A percentile compares a stretch with the other conserved stretches of the same genome.
Conservation (phyloP, 2,797 vertebrate species). For the Aythya fuligula region DNA sequence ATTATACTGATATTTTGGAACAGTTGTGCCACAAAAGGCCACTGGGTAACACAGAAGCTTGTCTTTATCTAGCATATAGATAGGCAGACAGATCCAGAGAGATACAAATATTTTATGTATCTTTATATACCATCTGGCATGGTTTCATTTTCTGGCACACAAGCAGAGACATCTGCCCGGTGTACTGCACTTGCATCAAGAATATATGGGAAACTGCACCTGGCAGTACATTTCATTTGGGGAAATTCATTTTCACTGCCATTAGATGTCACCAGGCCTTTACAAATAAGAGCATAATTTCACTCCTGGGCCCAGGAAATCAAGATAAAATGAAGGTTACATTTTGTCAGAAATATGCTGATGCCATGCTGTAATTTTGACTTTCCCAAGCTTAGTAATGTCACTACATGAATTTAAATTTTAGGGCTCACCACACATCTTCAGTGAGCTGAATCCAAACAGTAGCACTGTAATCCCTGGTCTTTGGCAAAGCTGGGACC, state of each 20-base stretch:
- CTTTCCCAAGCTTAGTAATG: neutral
- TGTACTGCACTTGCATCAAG: neutral
- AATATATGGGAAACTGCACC: neutral
- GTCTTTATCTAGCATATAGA: neutral
- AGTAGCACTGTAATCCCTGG: rapidly evolving
- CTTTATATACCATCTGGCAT: neutral
- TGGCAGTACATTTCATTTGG: neutral
- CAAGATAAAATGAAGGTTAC: neutral
- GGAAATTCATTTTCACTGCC: neutral
- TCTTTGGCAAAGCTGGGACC: neutral
- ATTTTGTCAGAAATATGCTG: neutral
- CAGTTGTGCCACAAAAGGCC: neutral
- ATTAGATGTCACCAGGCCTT: neutral
- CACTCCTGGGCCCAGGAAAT: neutral
- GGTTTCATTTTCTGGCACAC: neutral
- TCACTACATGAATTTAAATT: neutral
- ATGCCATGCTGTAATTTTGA: neutral
- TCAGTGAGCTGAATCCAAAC: neutral
- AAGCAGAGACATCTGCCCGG: neutral
- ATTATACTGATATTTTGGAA: neutral
- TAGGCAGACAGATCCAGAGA: neutral
- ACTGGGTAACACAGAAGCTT: neutral
- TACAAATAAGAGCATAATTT: neutral
- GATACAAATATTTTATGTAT: neutral
- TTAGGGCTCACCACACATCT: neutral